phyloP scores from a whole-genome alignment of 2,888 invertebrate genomes.

The Notodonta dromedarius region DNA sequence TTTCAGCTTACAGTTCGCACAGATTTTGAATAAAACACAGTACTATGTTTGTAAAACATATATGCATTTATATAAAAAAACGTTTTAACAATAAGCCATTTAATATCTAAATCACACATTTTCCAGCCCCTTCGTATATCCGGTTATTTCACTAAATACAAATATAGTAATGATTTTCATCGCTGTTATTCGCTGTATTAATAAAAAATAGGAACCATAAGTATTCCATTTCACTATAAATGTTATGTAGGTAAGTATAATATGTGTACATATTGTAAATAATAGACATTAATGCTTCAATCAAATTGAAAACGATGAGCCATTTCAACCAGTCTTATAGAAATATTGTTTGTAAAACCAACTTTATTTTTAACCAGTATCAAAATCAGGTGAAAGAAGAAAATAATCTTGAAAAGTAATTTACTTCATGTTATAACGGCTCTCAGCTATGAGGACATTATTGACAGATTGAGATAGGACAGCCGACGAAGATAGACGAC shows the following conservation, averaged over 20 bases:
- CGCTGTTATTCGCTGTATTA: no score
- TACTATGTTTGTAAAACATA: not conserved
- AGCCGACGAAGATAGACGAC: constrained; percentile 2
- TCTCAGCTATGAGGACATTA: not conserved
- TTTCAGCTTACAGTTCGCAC: constrained; percentile 1
- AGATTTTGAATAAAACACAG: not conserved
- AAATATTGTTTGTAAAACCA: no score
- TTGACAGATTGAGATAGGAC: constrained; percentile 10
- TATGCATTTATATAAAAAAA: not conserved
- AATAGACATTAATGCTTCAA: constrained; percentile 11
- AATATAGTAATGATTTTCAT: not conserved
- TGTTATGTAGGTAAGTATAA: no score
- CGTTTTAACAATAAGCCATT: not conserved
- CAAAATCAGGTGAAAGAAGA: no score
- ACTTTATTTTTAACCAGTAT: no score
- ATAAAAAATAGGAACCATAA: constrained; percentile 3
- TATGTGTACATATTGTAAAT: not conserved
- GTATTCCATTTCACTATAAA: not conserved
- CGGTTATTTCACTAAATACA: not conserved
- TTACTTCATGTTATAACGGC: not conserved
- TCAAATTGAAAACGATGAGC: constrained; percentile 14
- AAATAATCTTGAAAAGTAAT: not conserved
- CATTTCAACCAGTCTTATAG: constrained; percentile 6
- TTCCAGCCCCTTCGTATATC: not conserved
- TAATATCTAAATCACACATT: not conserved